Base-by-base conservation (phyloP, 1,140 invertebrate genomes). In the Magallana angulata region DNA sequence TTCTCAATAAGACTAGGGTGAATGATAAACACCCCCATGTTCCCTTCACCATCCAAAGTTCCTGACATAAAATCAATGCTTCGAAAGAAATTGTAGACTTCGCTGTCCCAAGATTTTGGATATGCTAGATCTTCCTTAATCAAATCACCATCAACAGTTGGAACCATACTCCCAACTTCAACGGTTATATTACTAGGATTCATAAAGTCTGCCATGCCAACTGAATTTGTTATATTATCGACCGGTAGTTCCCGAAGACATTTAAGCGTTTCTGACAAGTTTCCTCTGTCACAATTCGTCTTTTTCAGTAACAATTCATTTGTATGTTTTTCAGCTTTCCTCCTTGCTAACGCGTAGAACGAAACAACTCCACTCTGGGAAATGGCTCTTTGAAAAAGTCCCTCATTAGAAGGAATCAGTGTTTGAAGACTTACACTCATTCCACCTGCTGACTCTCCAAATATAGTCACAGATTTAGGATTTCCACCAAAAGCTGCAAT, bases 341-440 rank as follows among this genome's bases (percentile, higher is more conserved):
- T 36, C 7, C 24, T 36, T 30, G 18, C 8, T 30, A 71, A 12
- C 4, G 18, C 8, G 30, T 30, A 71, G 36, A 11, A 30, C 12
- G 68, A 71, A 71, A 71, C 68, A 30, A 71, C 68, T 11, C 68
- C 68, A 71, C 68, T 71, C 30, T 71, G 68, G 12, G 68, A 71
- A 71, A 71, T 71, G 11, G 68, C 68, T 71, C 68, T 71, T 36
- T 71, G 68, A 71, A 71, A 71, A 24, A 71, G 68, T 9, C 68
- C 68, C 36, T 30, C 36, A 8, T 71, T 71, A 12, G 68, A 71
- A 8, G 68, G 68, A 12, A 71, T 71, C 4, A 71, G 4, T 8
- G 68, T 71, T 11, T 36, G 68, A 71, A 71, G 68, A 30, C 68
- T 71, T 0, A 71, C 68, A 1, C 68, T 71, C 68, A 71, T 71